Evolutionary conservation across 2,888 invertebrate genomes (phyloP).

Genomic region (Scaptomyza cyrtandrae): DNA sequence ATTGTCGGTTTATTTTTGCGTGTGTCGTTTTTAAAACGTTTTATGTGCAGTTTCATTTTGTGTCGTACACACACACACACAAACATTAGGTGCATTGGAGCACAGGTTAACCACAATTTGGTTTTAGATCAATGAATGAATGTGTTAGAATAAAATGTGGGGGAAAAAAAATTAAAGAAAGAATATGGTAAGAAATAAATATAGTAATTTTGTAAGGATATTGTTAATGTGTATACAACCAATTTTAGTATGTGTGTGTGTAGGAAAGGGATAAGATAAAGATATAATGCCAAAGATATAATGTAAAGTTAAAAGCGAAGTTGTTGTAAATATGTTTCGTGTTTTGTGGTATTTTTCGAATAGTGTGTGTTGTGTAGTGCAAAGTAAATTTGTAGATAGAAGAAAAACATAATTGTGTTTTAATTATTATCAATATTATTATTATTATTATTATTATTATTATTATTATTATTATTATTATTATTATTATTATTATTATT

Average conservation of each 20-base stretch:
- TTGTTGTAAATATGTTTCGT: conserved; percentile 10
- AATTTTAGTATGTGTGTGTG: conserved; percentile 17
- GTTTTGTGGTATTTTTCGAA: conserved; percentile 13
- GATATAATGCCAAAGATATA: not conserved
- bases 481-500: conserved; percentile 44
- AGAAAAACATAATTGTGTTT: conserved; percentile 61
- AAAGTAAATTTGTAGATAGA: conserved; percentile 72
- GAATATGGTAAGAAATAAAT: conserved; percentile 24
- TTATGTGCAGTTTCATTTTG: conserved; percentile 24
- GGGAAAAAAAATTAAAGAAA: conserved; percentile 8
- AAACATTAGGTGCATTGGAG: conserved; percentile 25
- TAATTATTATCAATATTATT: conserved; percentile 47
- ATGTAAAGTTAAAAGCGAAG: conserved; percentile 6
- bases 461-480: conserved; percentile 1
- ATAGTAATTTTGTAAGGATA: conserved; percentile 18
- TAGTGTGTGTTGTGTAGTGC: conserved; percentile 51
- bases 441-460: conserved; percentile 14
- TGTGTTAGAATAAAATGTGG: conserved; percentile 17
- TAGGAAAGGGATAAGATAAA: not conserved
- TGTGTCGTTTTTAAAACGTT: conserved; percentile 23
- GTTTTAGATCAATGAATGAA: conserved; percentile 1
- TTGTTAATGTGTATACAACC: conserved; percentile 6
- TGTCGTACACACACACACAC: conserved; percentile 9
- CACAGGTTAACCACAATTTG: conserved; percentile 13
- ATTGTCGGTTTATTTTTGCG: conserved; percentile 16